Base-by-base conservation (phyloP, 1,140 invertebrate genomes). In the Amyelois transitella region DNA sequence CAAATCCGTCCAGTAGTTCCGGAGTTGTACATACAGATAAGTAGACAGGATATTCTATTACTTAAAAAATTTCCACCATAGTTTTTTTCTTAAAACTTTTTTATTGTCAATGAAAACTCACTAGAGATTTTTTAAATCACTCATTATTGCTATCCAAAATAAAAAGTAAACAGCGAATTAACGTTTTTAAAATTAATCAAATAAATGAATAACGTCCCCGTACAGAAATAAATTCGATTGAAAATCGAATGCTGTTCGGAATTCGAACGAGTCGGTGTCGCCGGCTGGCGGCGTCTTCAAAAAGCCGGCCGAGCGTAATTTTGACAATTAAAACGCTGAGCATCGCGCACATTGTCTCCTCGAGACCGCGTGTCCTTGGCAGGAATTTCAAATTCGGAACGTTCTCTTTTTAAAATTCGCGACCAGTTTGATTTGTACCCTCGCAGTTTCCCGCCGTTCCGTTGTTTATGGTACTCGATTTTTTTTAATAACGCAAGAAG, bases 291-390 rank as follows among this genome's bases (percentile, higher is more conserved):
- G 76, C 75, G 44, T 59, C 55, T 55, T 81, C 80, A 85, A 83
- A 81, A 66, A 44, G 58, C 51, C 56, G 44, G 43, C 58, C 62
- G 43, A 50, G 59, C 56, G 73, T 60, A 81, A 81, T 83, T 81
- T 81, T 68, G 80, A 78, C 78, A 85, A 85, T 86, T 83, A 83
- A 83, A 86, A 77, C 59, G 74, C 77, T 67, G 60, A 60, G 69
- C 68, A 81, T 82, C 59, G 72, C 75, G 58, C 60, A 66, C 76
- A 73, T 75, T 69, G 77, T 68, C 61, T 72, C 62, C 62, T 59
- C 62, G 51, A 61, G 63, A 50, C 64, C 60, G 55, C 55, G 69
- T 81, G 81, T 78, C 81, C 81, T 85, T 85, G 81, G 69, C 59
- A 64, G 75, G 81, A 81, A 85, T 85, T 70, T 69, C 61, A 71